A percentile compares a stretch with the other conserved stretches of the same genome.
phyloP scores from a whole-genome alignment of 2,888 invertebrate species.

The Allophyes oxyacanthae region DNA sequence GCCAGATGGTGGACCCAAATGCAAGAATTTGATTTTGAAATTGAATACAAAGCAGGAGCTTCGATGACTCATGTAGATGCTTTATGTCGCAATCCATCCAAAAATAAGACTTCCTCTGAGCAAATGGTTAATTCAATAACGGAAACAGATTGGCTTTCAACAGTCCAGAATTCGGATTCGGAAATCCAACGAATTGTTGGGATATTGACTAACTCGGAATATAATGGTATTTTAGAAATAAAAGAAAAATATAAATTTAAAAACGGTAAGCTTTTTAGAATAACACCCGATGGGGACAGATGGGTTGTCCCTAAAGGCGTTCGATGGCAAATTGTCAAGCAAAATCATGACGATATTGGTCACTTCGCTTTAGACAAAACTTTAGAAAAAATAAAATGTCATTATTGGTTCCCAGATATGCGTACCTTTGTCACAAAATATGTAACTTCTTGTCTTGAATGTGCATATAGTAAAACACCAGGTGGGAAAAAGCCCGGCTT shows the following conservation, averaged over 20 bases:
- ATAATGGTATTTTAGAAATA: not conserved
- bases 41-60: conserved; percentile 4
- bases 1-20: conserved; percentile 13
- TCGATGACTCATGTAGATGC: conserved; percentile 13
- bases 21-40: conserved; percentile 10
- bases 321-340: not conserved
- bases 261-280: conserved; percentile 1
- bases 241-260: not conserved
- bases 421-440: not conserved
- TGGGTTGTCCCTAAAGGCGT: conserved; percentile 4
- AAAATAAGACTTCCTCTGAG: not conserved
- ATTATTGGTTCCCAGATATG: conserved; percentile 6
- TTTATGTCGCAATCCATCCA: conserved; percentile 5
- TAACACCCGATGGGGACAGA: not conserved
- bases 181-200: conserved; percentile 5
- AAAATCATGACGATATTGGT: conserved; percentile 12
- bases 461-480: too few relatives aligned
- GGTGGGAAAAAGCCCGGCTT: too few relatives aligned
- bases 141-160: conserved; percentile 1
- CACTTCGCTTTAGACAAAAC: conserved; percentile 19
- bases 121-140: not conserved
- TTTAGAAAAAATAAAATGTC: too few relatives aligned
- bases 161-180: conserved; percentile 8
- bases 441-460: too few relatives aligned
- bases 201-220: not conserved